A percentile compares a stretch with the other conserved stretches of the same genome.
phyloP scores from a whole-genome alignment of 2,797 vertebrate species.

The Periparus ater region DNA sequence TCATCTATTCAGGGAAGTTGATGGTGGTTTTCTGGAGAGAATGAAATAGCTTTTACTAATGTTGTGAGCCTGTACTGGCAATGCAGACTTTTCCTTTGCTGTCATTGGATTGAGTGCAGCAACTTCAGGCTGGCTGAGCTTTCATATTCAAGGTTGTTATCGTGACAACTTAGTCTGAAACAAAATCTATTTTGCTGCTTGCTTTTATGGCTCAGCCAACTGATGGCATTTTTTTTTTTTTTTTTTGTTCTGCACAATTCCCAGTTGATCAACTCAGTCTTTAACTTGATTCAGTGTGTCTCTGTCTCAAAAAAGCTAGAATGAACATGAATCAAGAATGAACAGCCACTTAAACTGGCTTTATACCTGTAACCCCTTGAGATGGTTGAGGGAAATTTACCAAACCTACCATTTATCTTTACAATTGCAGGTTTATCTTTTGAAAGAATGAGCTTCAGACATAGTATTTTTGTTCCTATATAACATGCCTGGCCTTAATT shows the following conservation, averaged over 20 bases:
- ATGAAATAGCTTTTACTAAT: background rate
- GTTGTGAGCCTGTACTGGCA: background rate
- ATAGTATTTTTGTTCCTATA: conserved; percentile 35
- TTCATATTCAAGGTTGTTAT: conserved; percentile 16
- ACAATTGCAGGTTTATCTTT: conserved; percentile 42
- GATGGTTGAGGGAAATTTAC: conserved; percentile 39
- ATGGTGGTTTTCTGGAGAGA: background rate
- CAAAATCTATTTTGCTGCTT: conserved; percentile 33
- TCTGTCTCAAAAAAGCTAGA: conserved; percentile 29
- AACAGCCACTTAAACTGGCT: conserved; percentile 36
- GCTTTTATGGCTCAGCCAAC: conserved; percentile 28
- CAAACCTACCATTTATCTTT: conserved; percentile 34
- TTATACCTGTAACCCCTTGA: conserved; percentile 25
- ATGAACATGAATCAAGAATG: conserved; percentile 39
- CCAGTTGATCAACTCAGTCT: conserved; percentile 43
- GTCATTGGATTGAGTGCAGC: background rate
- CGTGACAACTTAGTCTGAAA: conserved; percentile 40
- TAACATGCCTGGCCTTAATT: conserved; percentile 12
- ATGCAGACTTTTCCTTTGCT: background rate
- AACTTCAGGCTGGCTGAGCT: background rate
- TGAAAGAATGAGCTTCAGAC: conserved; percentile 25
- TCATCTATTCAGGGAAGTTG: background rate
- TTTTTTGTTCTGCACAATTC: background rate
- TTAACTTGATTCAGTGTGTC: conserved; percentile 49
- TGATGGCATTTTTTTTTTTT: conserved; percentile 18